Evolutionary conservation across 2,888 invertebrate genomes (phyloP).

Genomic region (Melitaea athalia): DNA sequence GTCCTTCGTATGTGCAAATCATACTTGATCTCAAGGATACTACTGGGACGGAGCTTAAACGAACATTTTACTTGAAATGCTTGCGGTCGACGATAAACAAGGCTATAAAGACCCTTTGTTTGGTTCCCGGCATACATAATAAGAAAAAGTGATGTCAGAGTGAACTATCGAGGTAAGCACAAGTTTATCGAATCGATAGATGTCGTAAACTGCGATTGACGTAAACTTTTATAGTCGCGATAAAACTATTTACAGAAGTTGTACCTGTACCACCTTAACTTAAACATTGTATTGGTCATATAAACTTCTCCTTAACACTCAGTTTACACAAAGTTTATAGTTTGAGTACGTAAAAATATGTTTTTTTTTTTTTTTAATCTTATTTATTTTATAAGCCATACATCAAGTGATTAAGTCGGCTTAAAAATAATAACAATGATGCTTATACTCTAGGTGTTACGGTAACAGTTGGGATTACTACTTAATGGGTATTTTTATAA

Average conservation of each 20-base stretch:
- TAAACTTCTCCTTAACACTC: constrained; percentile 18
- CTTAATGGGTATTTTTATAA: no score
- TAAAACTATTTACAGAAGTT: constrained; percentile 38
- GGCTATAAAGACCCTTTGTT: constrained; percentile 60
- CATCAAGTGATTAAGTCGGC: no score
- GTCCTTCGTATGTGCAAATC: constrained; percentile 15
- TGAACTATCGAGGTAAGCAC: constrained; percentile 39
- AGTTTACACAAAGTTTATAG: constrained; percentile 4
- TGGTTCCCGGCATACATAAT: constrained; percentile 55
- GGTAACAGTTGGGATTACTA: no score
- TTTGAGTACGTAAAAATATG: not conserved
- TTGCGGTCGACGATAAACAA: constrained; percentile 62
- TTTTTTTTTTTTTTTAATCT: no score
- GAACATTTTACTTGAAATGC: constrained; percentile 53
- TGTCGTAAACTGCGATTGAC: constrained; percentile 38
- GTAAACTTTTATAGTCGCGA: constrained; percentile 39
- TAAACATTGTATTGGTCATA: constrained; percentile 28
- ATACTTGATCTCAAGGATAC: constrained; percentile 26
- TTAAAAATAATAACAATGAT: no score
- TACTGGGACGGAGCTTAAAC: constrained; percentile 37
- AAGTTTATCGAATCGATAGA: constrained; percentile 43
- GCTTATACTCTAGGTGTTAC: no score
- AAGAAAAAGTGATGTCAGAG: constrained; percentile 47
- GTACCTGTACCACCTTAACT: constrained; percentile 28
- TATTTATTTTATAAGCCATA: no score